Base-by-base conservation (phyloP, 2,113 vertebrate species). In the Orthonyx spaldingii region DNA sequence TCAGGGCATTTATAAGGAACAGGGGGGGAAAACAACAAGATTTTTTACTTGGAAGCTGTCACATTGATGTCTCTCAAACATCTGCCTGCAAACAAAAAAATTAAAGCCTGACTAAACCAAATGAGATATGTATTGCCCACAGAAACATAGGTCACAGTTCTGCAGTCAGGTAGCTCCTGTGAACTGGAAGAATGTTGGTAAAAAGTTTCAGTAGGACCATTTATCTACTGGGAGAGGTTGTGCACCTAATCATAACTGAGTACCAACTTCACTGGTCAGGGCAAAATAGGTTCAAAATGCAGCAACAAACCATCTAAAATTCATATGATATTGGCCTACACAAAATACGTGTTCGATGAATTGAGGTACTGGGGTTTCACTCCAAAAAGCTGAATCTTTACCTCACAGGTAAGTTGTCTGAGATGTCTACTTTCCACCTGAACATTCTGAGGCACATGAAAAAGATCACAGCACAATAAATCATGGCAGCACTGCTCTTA, bases 71-170 rank as follows among this genome's bases (percentile, higher is more conserved):
- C 22, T 66, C 30, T 79, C 27, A 49, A 91, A 63, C 16, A 60
- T 11, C 6, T 65, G 10, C 14, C 41, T 46, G 26, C 6, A 76
- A 93, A 76, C 8, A 39, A 50, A 71, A 63, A 27, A 55, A 35
- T 9, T 72, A 13, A 93, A 84, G 46, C 23, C 13, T 35, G 57
- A 65, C 7, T 16, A 49, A 57, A 41, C 46, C 33, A 89, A 79
- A 89, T 10, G 5, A 56, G 52, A 33, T 21, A 42, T 0, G 0
- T 30, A 27, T 33, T 2, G 0, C 21, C 83, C 35, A 32, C 8
- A 80, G 57, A 83, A 82, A 69, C 0, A 0, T 0, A 69, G 55
- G 24, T 85, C 46, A 53, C 16, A 68, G 44, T 72, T 93, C 61
- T 91, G 32, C 52, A 71, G 17, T n/a, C 53, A 37, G 20, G 37